Evolutionary conservation across 2,888 invertebrate species (phyloP).

Genomic region (Leptinotarsa peninsularis): DNA sequence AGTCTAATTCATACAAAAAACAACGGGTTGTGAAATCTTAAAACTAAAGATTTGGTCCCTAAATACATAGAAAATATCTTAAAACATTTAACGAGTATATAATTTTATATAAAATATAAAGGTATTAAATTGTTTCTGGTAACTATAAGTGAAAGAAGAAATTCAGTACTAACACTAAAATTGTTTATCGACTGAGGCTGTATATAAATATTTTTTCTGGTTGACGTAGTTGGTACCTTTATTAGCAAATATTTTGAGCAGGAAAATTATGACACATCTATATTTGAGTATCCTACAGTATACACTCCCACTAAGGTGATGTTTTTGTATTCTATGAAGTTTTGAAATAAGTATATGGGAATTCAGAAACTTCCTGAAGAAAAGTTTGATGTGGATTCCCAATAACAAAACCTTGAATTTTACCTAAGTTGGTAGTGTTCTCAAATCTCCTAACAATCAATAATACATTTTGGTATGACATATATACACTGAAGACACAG

Average conservation of each 20-base stretch:
- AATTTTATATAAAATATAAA: background rate
- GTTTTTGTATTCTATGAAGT: too few relatives aligned
- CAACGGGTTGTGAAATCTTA: slow-evolving; percentile 5
- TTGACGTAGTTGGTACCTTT: background rate
- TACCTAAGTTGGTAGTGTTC: background rate
- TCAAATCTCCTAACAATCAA: slow-evolving; percentile 20
- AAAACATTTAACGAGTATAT: background rate
- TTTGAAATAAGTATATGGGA: too few relatives aligned
- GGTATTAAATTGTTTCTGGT: background rate
- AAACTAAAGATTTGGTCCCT: slow-evolving; percentile 46
- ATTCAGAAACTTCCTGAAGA: too few relatives aligned
- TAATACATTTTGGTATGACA: slow-evolving; percentile 27
- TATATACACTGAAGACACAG: slow-evolving; percentile 35
- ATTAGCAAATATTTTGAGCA: background rate
- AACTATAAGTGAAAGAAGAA: background rate
- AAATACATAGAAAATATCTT: slow-evolving; percentile 31
- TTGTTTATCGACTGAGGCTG: background rate
- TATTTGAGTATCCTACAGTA: background rate
- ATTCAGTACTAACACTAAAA: background rate
- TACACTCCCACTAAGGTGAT: background rate
- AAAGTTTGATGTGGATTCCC: background rate
- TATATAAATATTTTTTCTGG: too few relatives aligned
- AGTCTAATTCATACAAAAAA: slow-evolving; percentile 25
- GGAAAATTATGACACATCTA: background rate
- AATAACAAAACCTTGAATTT: background rate